Conservation (phyloP, 1,140 invertebrate genomes). For the Neodiprion pinetum region DNA sequence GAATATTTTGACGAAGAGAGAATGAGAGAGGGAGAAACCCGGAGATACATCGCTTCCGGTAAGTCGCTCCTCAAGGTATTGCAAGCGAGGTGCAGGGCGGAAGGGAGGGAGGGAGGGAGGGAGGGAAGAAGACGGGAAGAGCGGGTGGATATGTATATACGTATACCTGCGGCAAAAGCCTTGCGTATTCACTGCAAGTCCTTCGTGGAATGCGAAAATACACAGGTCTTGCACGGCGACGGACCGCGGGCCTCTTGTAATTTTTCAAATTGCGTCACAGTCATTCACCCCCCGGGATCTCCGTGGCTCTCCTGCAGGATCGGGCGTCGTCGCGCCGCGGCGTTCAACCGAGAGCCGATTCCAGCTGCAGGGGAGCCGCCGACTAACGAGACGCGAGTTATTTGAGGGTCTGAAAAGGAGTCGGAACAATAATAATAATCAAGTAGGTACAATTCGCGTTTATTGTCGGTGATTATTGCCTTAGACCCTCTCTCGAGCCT, state of each 20-base stretch:
- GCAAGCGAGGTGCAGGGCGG: too few species aligned
- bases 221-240: constrained; percentile 21
- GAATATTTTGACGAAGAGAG: too few species aligned
- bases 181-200: constrained; percentile 25
- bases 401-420: constrained; percentile 56
- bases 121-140: not conserved
- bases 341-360: constrained; percentile 17
- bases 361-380: constrained; percentile 15
- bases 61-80: too few species aligned
- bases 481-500: constrained; percentile 38
- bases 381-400: constrained; percentile 57
- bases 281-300: constrained; percentile 40
- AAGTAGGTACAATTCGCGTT: constrained; percentile 53
- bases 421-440: constrained; percentile 60
- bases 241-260: constrained; percentile 47
- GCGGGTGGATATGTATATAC: constrained; percentile 5
- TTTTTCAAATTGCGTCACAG: constrained; percentile 59
- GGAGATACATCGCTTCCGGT: too few species aligned
- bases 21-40: too few species aligned
- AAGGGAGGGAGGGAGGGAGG: not conserved
- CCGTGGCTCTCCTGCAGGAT: constrained; percentile 20
- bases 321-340: constrained; percentile 20
- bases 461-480: constrained; percentile 57
- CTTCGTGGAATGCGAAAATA: constrained; percentile 22
- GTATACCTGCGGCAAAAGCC: constrained; percentile 21